Evolutionary conservation across 2,113 vertebrate genomes (phyloP).

Genomic region (Tenrec ecaudatus): DNA sequence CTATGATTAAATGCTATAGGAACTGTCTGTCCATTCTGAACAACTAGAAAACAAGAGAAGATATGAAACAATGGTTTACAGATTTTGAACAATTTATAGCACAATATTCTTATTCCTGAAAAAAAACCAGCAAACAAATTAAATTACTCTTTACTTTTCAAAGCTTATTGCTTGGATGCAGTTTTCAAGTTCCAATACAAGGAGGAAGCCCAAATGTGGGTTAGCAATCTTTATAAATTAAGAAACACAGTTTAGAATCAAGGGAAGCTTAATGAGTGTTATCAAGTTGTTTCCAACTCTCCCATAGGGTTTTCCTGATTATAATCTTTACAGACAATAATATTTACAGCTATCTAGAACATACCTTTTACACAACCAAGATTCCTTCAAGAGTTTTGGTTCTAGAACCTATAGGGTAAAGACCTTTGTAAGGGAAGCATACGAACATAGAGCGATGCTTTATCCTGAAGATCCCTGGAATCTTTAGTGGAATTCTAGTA

Average conservation of each 20-base stretch:
- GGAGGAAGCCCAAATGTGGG: neutral
- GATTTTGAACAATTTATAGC: neutral
- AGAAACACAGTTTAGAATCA: neutral
- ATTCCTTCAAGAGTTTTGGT: neutral
- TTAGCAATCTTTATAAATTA: neutral
- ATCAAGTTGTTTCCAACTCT: neutral
- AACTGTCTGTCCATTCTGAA: constrained; percentile 6
- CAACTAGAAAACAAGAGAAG: neutral
- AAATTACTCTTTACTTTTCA: neutral
- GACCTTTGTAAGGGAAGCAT: too few relatives aligned
- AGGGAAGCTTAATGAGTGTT: neutral
- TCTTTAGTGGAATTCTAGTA: neutral
- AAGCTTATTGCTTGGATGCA: neutral
- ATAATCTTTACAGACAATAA: neutral
- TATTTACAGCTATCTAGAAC: neutral
- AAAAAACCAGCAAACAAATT: neutral
- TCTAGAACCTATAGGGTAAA: too few relatives aligned
- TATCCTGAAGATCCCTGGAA: neutral
- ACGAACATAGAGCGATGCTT: too few relatives aligned
- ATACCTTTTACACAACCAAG: neutral
- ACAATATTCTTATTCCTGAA: neutral
- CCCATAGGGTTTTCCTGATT: neutral
- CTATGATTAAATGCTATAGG: neutral
- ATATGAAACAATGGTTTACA: neutral
- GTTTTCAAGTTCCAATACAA: neutral